Conservation (phyloP, 2,797 vertebrate species). For the Stomatorhinus walkeri region DNA sequence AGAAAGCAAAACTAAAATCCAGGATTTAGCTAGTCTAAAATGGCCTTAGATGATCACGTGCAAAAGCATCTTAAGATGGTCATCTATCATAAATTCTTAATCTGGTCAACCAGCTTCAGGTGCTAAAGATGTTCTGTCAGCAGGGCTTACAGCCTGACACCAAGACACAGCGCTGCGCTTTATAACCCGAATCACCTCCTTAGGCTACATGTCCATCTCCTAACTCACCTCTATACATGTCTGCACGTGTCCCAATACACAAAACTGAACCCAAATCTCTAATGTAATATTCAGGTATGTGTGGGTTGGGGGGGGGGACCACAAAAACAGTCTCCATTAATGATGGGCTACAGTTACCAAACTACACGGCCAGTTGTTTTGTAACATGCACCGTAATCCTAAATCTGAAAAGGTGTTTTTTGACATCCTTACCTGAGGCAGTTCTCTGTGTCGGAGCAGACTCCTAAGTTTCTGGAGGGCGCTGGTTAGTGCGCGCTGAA, state of each 20-base stretch:
- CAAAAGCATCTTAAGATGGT: not conserved
- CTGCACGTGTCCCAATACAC: not conserved
- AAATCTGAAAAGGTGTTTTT: not conserved
- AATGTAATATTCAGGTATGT: not conserved
- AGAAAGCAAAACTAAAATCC: not conserved
- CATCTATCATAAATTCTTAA: not conserved
- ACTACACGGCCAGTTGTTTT: not conserved
- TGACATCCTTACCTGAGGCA: not conserved
- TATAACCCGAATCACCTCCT: not conserved
- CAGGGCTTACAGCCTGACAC: not conserved
- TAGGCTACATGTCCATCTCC: not conserved
- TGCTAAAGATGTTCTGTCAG: not conserved
- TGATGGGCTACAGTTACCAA: not conserved
- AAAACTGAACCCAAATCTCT: not conserved
- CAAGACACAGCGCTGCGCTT: not conserved
- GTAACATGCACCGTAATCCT: not conserved
- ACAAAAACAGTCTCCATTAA: not conserved
- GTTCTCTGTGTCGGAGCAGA: not conserved
- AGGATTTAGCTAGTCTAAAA: not conserved
- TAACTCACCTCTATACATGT: not conserved
- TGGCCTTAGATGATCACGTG: not conserved
- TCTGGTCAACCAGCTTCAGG: not conserved
- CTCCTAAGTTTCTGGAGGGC: not conserved
- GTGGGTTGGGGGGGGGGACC: not conserved
- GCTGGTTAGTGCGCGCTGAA: not conserved